These are phyloP conservation scores for Dimorphilus gyrociliatus DNA, from an alignment of 2,888 invertebrate species.

Conservation along the genomic window DNA sequence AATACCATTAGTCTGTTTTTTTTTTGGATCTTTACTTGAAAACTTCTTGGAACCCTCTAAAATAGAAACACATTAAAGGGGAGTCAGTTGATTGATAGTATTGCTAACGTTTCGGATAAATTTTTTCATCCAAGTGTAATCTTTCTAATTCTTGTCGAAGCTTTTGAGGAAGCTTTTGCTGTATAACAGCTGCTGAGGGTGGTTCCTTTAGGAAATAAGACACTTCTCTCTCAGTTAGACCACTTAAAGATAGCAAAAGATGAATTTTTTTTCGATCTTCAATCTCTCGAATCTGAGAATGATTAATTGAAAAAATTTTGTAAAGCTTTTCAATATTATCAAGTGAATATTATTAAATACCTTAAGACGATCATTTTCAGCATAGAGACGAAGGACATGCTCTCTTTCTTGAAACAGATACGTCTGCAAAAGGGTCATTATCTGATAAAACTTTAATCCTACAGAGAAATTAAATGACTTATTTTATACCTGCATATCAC, in stretches of 20 bases:
- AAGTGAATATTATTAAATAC: constrained; percentile 12
- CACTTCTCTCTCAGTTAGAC: constrained; percentile 32
- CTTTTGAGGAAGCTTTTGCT: constrained; percentile 18
- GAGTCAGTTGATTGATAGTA: no score
- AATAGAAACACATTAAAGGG: no score
- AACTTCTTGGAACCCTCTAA: not conserved
- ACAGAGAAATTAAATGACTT: no score
- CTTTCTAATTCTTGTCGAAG: constrained; percentile 6
- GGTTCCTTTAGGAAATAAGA: constrained; percentile 38
- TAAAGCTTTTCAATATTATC: not conserved
- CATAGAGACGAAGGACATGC: constrained; percentile 35
- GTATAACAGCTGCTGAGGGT: constrained; percentile 31
- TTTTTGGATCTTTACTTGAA: no score
- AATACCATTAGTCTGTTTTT: no score
- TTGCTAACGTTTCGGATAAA: not conserved
- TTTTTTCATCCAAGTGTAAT: constrained; percentile 1
- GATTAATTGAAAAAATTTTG: constrained; percentile 1
- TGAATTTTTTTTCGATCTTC: constrained; percentile 39
- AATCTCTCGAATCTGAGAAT: constrained; percentile 29
- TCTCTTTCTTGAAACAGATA: constrained; percentile 39
- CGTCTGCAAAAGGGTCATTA: no score
- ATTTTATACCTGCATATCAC: constrained; percentile 40
- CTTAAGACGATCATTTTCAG: constrained; percentile 39
- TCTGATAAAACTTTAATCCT: not conserved
- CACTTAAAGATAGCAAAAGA: constrained; percentile 31